Evolutionary conservation across 2,113 vertebrate species (phyloP), one percentile per base, ranked within the genome.

Genomic region (Aix galericulata): DNA sequence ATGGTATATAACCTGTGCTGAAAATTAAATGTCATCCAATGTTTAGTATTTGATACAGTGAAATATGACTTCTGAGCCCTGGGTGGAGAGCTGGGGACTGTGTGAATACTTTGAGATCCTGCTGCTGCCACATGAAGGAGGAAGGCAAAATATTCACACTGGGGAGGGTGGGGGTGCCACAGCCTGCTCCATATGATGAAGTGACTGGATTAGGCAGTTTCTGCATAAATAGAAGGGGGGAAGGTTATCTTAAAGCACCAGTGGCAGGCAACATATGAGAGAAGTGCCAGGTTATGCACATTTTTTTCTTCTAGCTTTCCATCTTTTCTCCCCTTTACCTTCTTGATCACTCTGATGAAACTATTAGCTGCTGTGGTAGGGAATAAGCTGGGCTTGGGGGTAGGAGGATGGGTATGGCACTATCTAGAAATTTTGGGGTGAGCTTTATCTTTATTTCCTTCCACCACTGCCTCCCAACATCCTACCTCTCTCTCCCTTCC

Each of bases 1-100:
- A 94, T 63, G 56, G 81, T 89, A 86, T 92, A 93, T 94, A 96
- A 93, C 79, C 80, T 85, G 71, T 83, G 76, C 89, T 81, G 97
- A 94, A 97, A 97, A 97, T 97, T 95, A 97, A 94, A 95, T 94
- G 94, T 96, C 96, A 97, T 71, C 91, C 82, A 71, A 75, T 31
- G 68, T 97, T 97, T 95, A 86, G 94, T 87, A 78, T 95, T 74
- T 94, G 93, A 91, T 95, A 93, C 44, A 77, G 63, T 97, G 95
- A 96, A 97, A 92, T 95, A 95, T 72, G 85, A 72, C 92, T 95
- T 95, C 67, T 91, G 93, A 96, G 94, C 91, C 64, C 42, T 79
- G 66, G 34, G 46, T 68, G 90, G 63, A 79, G 80, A 87, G 74
- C 64, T 67, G 53, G 92, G 80, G 68, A 56, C 68, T 88, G 85